These are phyloP conservation scores for Pachyseris speciosa DNA, from an alignment of 64 coral and sea anemone genomes.

Conservation along the genomic window DNA sequence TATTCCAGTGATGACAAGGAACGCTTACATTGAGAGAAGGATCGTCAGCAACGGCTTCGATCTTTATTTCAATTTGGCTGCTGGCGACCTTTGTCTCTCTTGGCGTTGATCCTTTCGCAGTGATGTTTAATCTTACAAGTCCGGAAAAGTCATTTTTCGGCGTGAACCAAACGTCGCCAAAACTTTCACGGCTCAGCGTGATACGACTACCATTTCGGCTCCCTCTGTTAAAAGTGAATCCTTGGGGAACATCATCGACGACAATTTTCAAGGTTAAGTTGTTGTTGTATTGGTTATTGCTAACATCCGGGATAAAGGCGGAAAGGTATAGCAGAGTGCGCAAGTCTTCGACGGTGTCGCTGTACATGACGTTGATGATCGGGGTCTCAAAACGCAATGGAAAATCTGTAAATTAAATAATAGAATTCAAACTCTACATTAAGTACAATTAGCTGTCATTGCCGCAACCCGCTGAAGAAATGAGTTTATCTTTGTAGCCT, in stretches of 20 bases:
- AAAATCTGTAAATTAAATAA: constrained; percentile 21
- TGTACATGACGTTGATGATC: constrained; percentile 26
- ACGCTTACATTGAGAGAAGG: constrained; percentile 22
- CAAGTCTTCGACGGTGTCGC: constrained; percentile 32
- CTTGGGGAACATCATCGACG: constrained; percentile 16
- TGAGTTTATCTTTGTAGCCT: too few species aligned
- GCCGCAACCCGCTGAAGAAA: too few species aligned
- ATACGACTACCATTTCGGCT: not conserved
- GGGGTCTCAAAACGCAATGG: constrained; percentile 31
- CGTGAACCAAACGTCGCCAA: constrained; percentile 44
- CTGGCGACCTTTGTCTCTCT: not conserved
- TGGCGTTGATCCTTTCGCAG: not conserved
- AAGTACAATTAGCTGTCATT: not conserved
- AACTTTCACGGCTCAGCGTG: not conserved
- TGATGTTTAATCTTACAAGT: not conserved
- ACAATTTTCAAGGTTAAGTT: constrained; percentile 21
- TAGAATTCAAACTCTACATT: not conserved
- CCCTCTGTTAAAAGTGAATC: constrained; percentile 41
- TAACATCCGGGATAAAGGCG: constrained; percentile 29
- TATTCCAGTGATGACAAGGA: constrained; percentile 34
- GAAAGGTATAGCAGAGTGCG: constrained; percentile 25
- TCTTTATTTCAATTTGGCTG: constrained; percentile 16
- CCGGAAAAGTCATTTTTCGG: constrained; percentile 46
- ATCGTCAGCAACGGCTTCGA: constrained; percentile 38
- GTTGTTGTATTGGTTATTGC: not conserved